These are phyloP conservation scores for Chromis chromis DNA, from an alignment of 2,797 vertebrate genomes.

Conservation along the genomic window DNA sequence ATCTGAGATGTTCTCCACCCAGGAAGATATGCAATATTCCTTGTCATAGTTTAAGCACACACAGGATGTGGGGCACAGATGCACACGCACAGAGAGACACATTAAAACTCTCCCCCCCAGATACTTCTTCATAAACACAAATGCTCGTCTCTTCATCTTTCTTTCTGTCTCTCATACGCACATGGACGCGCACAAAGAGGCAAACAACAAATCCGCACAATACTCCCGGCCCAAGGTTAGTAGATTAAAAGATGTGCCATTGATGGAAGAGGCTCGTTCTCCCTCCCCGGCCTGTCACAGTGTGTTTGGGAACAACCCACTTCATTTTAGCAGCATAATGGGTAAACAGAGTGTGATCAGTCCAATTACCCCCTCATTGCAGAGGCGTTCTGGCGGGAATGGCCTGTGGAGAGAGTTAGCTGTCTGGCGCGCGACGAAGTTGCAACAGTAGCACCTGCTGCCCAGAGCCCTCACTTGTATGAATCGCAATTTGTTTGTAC, in stretches of 20 bases:
- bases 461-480: slow-evolving; percentile 70
- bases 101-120: slow-evolving; percentile 38
- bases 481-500: slow-evolving; percentile 80
- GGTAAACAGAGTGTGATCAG: slow-evolving; percentile 83
- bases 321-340: slow-evolving; percentile 80
- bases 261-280: slow-evolving; percentile 70
- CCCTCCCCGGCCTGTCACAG: slow-evolving; percentile 63
- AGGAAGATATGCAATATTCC: slow-evolving; percentile 68
- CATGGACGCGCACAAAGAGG: slow-evolving; percentile 10
- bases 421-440: slow-evolving; percentile 63
- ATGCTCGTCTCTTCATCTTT: slow-evolving; percentile 2
- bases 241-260: slow-evolving; percentile 76
- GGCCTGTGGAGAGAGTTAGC: slow-evolving; percentile 68
- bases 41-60: slow-evolving; percentile 64
- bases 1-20: slow-evolving; percentile 55
- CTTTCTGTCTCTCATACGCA: neutral
- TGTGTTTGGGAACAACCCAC: slow-evolving; percentile 76
- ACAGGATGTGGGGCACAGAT: slow-evolving; percentile 46
- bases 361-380: slow-evolving; percentile 82
- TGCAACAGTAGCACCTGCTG: slow-evolving; percentile 79
- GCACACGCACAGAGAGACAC: slow-evolving; percentile 21
- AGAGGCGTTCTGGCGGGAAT: slow-evolving; percentile 73
- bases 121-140: slow-evolving; percentile 40
- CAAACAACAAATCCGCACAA: slow-evolving; percentile 25
- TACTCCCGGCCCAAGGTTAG: slow-evolving; percentile 70